A percentile compares a stretch with the other conserved stretches of the same genome.
These are phyloP conservation scores for Campylomormyrus tamandua DNA, from an alignment of 2,113 vertebrate species.

Conservation along the genomic window DNA sequence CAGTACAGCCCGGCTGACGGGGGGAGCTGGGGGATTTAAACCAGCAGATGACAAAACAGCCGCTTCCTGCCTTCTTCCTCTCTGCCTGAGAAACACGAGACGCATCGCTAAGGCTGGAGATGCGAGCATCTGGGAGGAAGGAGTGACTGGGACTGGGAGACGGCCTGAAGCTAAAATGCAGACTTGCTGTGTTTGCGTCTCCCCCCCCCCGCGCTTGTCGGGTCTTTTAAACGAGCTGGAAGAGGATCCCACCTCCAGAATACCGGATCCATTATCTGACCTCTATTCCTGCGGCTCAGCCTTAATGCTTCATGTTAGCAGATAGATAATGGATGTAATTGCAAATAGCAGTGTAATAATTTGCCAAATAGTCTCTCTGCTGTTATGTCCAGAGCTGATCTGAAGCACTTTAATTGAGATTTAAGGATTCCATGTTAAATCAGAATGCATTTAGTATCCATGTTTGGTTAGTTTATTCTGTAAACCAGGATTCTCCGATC, in stretches of 20 bases:
- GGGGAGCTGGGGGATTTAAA: neutral
- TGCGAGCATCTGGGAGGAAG: neutral
- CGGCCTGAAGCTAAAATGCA: too few species aligned
- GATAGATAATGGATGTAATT: neutral
- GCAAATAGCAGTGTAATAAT: neutral
- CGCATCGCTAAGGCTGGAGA: neutral
- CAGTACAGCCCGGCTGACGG: neutral
- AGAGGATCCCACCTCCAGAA: neutral
- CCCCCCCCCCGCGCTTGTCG: too few species aligned
- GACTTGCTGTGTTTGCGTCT: neutral
- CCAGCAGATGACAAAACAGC: neutral
- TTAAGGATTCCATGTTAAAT: neutral
- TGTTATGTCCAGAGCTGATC: neutral
- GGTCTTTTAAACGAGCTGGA: neutral
- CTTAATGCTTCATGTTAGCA: neutral
- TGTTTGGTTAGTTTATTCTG: neutral
- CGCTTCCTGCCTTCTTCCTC: neutral
- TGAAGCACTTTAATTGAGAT: neutral
- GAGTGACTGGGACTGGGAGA: neutral
- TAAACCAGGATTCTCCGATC: neutral
- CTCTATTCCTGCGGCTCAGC: neutral
- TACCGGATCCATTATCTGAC: conserved; percentile 1
- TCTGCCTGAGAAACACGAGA: neutral
- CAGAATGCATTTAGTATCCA: neutral
- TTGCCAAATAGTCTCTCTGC: neutral